Evolutionary conservation across 2,797 vertebrate genomes (phyloP), one percentile per base, ranked within the genome.

Genomic region (Coluber constrictor): DNA sequence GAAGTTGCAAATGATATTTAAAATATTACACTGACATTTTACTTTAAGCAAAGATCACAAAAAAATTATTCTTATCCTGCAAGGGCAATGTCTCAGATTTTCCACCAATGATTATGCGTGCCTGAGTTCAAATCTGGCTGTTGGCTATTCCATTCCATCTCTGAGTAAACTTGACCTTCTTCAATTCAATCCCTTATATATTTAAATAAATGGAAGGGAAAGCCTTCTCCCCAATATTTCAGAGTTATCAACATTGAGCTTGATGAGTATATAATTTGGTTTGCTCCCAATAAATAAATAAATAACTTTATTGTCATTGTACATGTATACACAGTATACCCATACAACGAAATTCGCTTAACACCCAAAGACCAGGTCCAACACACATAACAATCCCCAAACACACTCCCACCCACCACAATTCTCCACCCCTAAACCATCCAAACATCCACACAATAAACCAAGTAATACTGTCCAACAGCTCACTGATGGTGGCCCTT

Each of bases 1-100:
- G 13, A 54, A 94, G 96, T 96, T 94, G 95, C 95, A 94, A 87
- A 92, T 96, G 94, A 3, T 3, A 20, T 37, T 74, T 1, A 0
- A 54, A 94, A 91, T 93, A 12, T 88, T 56, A n/a, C 43, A 55
- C 54, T 96, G 83, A 96, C 96, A 95, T 95, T 96, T 95, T 95
- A 88, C 94, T 94, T 95, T 32, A 74, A 63, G 91, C 93, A 83
- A 51, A 93, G n/a, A 86, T 57, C 37, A 83, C 37, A 11, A 83
- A 43, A 79, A 43, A 43, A 23, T 5, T 83, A 43, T 83, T 83
- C 20, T 83, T 43, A 83, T 83, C 74, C 37, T 83, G 20, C 74
- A 83, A 83, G 74, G 37, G 37, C 37, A 47, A 83, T 47, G 74
- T 25, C 37, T 83, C 74, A 83, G 37, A 47, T 83, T 83, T 83